Percentiles rank a stretch among this genome's conserved stretches.
Evolutionary conservation across 2,888 invertebrate species (phyloP).

Genomic region (Xanthorhoe spadicearia): DNA sequence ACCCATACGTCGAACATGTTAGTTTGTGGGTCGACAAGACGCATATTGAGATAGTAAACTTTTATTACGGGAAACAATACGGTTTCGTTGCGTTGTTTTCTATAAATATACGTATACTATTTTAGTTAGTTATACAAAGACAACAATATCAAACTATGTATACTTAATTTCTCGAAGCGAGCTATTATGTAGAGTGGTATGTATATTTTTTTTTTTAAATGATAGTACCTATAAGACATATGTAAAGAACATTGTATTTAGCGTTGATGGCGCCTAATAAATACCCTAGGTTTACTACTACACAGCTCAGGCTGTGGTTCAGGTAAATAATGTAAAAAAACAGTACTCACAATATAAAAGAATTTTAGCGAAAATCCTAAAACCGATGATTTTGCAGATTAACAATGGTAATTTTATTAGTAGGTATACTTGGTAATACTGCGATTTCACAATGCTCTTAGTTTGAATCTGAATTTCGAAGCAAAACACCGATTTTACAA

Average conservation of each 20-base stretch:
- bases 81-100: slow-evolving; percentile 58
- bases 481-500: slow-evolving; percentile 13
- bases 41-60: slow-evolving; percentile 76
- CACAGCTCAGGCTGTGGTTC: no score
- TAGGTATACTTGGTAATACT: not conserved
- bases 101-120: slow-evolving; percentile 36
- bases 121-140: not conserved
- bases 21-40: slow-evolving; percentile 68
- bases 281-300: no score
- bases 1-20: slow-evolving; percentile 69
- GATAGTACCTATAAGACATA: no score
- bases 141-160: no score
- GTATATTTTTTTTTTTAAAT: no score
- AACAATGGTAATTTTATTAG: not conserved
- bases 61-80: slow-evolving; percentile 75
- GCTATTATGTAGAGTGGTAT: no score
- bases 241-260: no score
- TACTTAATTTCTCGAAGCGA: no score
- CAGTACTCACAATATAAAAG: not conserved
- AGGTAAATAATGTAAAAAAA: no score
- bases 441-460: not conserved
- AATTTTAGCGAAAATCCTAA: not conserved
- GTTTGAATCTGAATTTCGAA: slow-evolving; percentile 9
- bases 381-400: not conserved
- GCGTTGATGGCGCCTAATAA: no score